phyloP scores from a whole-genome alignment of 2,797 vertebrate genomes.

The Phoeniculus purpureus region DNA sequence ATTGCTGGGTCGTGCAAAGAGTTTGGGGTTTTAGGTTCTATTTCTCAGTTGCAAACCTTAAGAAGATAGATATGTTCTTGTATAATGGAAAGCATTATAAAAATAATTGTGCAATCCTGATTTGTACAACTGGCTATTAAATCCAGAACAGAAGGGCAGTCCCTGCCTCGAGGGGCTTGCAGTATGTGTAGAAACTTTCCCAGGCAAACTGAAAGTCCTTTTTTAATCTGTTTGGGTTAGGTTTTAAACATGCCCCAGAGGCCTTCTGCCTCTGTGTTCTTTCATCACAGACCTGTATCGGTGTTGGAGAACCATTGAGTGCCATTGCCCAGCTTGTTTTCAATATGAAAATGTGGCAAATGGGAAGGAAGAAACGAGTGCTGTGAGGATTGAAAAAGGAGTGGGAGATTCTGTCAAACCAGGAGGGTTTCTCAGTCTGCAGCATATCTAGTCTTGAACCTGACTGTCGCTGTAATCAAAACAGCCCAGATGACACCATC shows the following conservation, averaged over 20 bases:
- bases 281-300: not conserved
- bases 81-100: slow-evolving; percentile 15
- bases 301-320: not conserved
- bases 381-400: not conserved
- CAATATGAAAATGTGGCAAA: not conserved
- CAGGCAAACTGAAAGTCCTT: not conserved
- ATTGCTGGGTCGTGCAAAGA: not conserved
- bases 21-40: slow-evolving; percentile 10
- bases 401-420: not conserved
- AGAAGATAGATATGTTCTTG: not conserved
- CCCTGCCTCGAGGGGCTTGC: slow-evolving; percentile 23
- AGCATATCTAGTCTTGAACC: not conserved
- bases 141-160: slow-evolving; percentile 25
- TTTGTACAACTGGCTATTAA: slow-evolving; percentile 21
- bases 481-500: slow-evolving; percentile 29
- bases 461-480: not conserved
- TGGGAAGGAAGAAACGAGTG: not conserved
- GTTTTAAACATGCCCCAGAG: not conserved
- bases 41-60: slow-evolving; percentile 27
- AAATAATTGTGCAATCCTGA: slow-evolving; percentile 22
- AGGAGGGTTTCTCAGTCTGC: not conserved
- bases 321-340: not conserved
- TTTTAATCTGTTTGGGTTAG: slow-evolving; percentile 38
- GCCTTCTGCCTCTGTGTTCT: not conserved
- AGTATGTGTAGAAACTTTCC: slow-evolving; percentile 29